Evolutionary conservation across 2,888 invertebrate species (phyloP), one percentile per base, ranked within the genome.

Genomic region (Archips crataeganus): DNA sequence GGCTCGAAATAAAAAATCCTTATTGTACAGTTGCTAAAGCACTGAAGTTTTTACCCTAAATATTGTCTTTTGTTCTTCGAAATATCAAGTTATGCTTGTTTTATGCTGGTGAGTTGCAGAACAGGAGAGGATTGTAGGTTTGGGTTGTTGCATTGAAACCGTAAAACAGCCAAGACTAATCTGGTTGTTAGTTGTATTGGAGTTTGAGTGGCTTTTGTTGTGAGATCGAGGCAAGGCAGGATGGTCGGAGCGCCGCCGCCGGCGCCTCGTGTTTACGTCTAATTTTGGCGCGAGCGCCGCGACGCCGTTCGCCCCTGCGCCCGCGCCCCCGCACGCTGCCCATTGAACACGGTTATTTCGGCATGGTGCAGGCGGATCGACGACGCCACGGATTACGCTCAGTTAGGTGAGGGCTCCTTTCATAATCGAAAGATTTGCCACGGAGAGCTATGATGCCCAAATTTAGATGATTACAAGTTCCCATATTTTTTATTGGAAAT

Each of bases 251-350:
- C 82, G 85, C 82, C 87, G 91, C 92, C 92, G 93, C 93, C 92
- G 88, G 87, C 85, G 84, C 88, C 87, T 83, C 88, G 90, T 94
- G 92, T 94, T 94, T 94, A 94, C 94, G 92, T 94, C 94, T 94
- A 94, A 94, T 94, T 94, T 91, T 90, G 93, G 94, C 93, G 90
- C 89, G 92, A 92, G 92, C 93, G 93, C 92, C 92, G 90, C 92
- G 88, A 87, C 89, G 90, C 80, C 51, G 61, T 85, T 23, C 85
- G 84, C 89, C 88, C 89, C 88, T 87, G 83, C 88, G 78, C 86
- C 81, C 83, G 86, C 85, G 85, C 82, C 85, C 82, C 54, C 54
- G 54, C 54, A 54, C 85, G 80, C 85, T 86, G 87, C 88, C 90
- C 94, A 93, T 93, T 93, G 93, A 93, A 92, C 87, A 93, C 86